phyloP scores from a whole-genome alignment of 2,888 invertebrate species.

The Drosophila subquinaria region DNA sequence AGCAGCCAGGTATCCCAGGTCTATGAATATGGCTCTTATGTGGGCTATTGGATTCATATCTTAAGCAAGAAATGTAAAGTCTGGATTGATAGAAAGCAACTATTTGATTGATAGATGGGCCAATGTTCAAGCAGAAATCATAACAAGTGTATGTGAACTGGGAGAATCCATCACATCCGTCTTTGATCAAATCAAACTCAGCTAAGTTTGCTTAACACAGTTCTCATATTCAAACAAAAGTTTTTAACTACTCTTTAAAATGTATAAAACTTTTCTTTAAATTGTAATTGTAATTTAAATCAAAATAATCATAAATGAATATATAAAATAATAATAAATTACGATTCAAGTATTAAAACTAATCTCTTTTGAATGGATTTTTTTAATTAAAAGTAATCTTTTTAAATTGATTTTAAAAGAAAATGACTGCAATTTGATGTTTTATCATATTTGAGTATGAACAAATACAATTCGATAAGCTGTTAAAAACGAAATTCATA shows the following conservation, averaged over 20 bases:
- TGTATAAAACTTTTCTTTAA: no score
- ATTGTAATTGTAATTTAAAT: no score
- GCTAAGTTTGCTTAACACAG: background rate
- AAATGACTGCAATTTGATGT: background rate
- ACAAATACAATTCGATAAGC: conserved; percentile 9
- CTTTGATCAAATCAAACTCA: background rate
- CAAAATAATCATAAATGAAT: no score
- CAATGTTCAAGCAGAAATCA: background rate
- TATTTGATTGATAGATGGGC: background rate
- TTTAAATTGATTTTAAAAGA: background rate
- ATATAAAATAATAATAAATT: background rate
- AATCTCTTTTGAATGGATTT: background rate
- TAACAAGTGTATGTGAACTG: background rate
- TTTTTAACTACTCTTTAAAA: background rate
- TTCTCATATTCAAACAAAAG: background rate
- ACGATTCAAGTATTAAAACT: background rate
- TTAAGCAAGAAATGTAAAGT: background rate
- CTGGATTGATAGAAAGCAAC: background rate
- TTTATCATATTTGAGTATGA: background rate
- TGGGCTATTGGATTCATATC: background rate
- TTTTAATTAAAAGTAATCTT: background rate
- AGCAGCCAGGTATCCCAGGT: no score
- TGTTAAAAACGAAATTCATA: background rate
- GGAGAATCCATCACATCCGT: background rate
- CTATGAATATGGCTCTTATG: background rate